These are phyloP conservation scores for Drosophila phalerata DNA, from an alignment of 2,888 invertebrate genomes.

Conservation along the genomic window DNA sequence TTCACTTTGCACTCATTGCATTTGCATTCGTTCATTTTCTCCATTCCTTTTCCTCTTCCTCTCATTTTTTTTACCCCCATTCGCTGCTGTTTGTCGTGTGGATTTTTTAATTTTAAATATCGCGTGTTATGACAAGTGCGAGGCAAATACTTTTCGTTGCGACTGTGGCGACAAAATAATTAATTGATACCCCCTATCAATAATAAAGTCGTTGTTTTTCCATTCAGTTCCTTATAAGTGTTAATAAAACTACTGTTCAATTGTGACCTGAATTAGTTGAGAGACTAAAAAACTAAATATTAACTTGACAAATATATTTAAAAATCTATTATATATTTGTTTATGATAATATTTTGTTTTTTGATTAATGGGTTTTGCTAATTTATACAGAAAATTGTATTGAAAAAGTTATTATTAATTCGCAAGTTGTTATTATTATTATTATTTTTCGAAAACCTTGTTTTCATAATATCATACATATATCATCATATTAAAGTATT, in stretches of 20 bases:
- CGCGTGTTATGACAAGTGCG: slow-evolving; percentile 54
- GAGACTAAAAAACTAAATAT: too few species aligned
- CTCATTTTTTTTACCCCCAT: neutral
- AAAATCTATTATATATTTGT: too few species aligned
- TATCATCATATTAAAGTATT: too few species aligned
- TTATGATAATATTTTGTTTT: too few species aligned
- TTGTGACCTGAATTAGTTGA: neutral
- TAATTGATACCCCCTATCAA: slow-evolving; percentile 10
- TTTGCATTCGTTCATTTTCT: slow-evolving; percentile 6
- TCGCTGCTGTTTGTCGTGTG: neutral
- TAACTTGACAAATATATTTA: neutral
- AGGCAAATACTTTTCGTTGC: slow-evolving; percentile 42
- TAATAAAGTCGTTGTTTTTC: slow-evolving; percentile 1
- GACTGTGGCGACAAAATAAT: slow-evolving; percentile 8
- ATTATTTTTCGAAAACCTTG: too few species aligned
- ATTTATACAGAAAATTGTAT: too few species aligned
- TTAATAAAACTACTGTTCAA: neutral
- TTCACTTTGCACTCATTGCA: slow-evolving; percentile 38
- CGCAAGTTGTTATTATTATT: too few species aligned
- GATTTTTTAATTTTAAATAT: slow-evolving; percentile 53
- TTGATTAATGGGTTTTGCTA: too few species aligned
- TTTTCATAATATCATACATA: too few species aligned
- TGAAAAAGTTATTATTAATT: too few species aligned
- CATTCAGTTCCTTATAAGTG: neutral
- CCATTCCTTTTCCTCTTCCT: neutral